Evolutionary conservation across 2,113 vertebrate species (phyloP).

Genomic region (Copsychus sechellarum): DNA sequence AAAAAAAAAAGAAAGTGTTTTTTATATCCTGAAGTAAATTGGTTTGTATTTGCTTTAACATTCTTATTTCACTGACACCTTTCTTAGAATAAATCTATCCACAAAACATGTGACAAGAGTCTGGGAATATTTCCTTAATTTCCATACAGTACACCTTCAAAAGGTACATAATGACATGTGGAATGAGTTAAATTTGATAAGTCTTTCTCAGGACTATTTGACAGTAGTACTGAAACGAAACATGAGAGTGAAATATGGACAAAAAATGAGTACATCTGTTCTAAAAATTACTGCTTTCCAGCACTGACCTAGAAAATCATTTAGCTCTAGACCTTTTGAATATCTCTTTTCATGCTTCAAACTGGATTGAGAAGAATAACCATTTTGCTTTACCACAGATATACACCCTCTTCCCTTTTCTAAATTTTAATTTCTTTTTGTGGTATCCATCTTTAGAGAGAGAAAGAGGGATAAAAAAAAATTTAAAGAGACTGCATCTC

Average conservation of each 20-base stretch:
- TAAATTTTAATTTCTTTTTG: not conserved
- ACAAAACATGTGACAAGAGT: not conserved
- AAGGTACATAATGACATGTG: not conserved
- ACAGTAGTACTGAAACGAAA: not conserved
- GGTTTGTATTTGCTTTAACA: not conserved
- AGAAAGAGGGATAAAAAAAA: not conserved
- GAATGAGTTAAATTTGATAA: not conserved
- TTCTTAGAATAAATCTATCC: not conserved
- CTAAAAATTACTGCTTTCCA: not conserved
- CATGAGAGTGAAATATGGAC: not conserved
- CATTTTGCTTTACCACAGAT: not conserved
- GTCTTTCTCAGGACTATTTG: not conserved
- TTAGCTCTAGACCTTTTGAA: not conserved
- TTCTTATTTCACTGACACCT: not conserved
- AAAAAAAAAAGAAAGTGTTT: not conserved
- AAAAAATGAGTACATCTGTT: not conserved
- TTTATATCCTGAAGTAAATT: not conserved
- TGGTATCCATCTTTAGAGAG: not conserved
- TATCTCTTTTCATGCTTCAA: not conserved
- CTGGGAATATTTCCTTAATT: not conserved
- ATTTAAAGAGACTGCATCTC: not conserved
- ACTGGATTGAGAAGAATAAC: not conserved
- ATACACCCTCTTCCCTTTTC: not conserved
- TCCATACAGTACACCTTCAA: not conserved
- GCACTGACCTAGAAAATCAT: not conserved